These are phyloP conservation scores for Dipodomys stephensi DNA, from an alignment of 2,113 vertebrate species.

Conservation along the genomic window DNA sequence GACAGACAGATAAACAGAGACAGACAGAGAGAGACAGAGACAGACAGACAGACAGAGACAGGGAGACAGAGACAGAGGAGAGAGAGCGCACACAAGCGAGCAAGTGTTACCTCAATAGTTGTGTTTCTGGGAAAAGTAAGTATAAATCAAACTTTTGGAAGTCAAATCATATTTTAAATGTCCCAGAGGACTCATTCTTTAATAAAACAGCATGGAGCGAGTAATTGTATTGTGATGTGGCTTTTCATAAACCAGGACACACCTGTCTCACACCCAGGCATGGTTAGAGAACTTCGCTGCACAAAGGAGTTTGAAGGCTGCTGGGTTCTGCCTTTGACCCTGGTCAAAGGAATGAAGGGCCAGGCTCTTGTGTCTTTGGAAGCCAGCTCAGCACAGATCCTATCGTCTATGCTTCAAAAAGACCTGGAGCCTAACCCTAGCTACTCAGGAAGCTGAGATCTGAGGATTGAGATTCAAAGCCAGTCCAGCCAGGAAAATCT, in stretches of 20 bases:
- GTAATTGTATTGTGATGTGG: constrained; percentile 74
- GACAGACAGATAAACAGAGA: too few species aligned
- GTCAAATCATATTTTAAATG: constrained; percentile 79
- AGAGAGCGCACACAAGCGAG: constrained; percentile 20
- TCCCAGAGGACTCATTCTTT: constrained; percentile 76
- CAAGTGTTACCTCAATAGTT: constrained; percentile 55
- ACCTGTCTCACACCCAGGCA: constrained; percentile 67
- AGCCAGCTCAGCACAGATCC: constrained; percentile 33
- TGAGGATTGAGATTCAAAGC: too few species aligned
- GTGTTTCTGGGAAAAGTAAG: constrained; percentile 69
- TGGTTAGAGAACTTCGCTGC: constrained; percentile 45
- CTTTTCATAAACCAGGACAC: constrained; percentile 72
- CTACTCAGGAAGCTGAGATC: too few species aligned
- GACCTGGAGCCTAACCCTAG: background rate
- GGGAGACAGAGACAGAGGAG: too few species aligned
- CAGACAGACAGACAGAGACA: too few species aligned
- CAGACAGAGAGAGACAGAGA: too few species aligned
- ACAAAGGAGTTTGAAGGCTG: constrained; percentile 66
- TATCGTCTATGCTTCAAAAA: constrained; percentile 56
- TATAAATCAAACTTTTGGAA: constrained; percentile 77
- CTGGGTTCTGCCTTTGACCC: constrained; percentile 69
- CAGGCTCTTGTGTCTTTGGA: constrained; percentile 63
- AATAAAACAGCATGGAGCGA: constrained; percentile 74
- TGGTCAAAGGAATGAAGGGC: constrained; percentile 67
- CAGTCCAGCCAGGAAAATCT: too few species aligned